phyloP scores from a whole-genome alignment of 1,140 invertebrate species.

The Drosophila orosa region DNA sequence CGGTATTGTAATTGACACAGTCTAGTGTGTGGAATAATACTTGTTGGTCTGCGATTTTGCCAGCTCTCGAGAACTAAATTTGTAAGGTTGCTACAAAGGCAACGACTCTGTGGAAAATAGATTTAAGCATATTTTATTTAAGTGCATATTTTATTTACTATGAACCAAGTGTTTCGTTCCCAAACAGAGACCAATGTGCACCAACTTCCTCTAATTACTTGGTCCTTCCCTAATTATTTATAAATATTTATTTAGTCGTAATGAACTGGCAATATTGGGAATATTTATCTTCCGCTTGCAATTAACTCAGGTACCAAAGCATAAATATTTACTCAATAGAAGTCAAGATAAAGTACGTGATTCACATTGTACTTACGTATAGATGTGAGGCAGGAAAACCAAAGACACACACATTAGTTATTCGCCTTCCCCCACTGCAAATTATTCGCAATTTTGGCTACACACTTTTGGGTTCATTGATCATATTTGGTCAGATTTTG shows the following conservation, averaged over 20 bases:
- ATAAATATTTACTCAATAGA: slow-evolving; percentile 39
- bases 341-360: slow-evolving; percentile 2
- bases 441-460: slow-evolving; percentile 36
- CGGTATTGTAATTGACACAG: slow-evolving; percentile 37
- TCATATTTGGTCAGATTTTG: slow-evolving; percentile 43
- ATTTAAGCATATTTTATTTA: not conserved
- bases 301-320: slow-evolving; percentile 18
- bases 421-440: slow-evolving; percentile 1
- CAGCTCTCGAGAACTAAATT: not conserved
- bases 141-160: not conserved
- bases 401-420: slow-evolving; percentile 10
- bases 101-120: not conserved
- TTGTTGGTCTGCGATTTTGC: not conserved
- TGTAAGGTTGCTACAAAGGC: not conserved
- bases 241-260: slow-evolving; percentile 35
- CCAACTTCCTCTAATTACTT: not conserved
- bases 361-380: not conserved
- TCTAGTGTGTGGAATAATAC: not conserved
- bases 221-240: slow-evolving; percentile 26
- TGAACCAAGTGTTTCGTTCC: not conserved
- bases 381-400: slow-evolving; percentile 13
- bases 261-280: slow-evolving; percentile 10
- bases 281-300: slow-evolving; percentile 18
- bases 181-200: not conserved
- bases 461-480: slow-evolving; percentile 27